These are phyloP conservation scores for Pteropus rufus DNA, from an alignment of 2,797 vertebrate genomes.

Conservation along the genomic window DNA sequence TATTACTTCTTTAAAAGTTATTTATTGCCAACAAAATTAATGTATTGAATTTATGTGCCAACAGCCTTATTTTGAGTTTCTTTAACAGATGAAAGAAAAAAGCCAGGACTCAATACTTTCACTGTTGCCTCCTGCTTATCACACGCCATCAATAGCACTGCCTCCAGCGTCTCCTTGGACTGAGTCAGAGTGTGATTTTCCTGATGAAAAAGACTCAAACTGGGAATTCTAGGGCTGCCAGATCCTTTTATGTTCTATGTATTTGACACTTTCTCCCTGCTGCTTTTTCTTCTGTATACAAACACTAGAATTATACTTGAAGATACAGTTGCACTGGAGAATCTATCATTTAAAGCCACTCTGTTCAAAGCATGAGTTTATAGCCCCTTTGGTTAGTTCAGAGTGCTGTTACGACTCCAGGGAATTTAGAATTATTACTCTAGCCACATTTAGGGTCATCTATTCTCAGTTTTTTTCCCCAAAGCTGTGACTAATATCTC, in stretches of 20 bases:
- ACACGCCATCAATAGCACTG: conserved; percentile 70
- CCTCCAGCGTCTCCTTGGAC: conserved; percentile 64
- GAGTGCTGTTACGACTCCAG: conserved; percentile 11
- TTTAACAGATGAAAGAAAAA: conserved; percentile 90
- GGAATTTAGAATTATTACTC: not conserved
- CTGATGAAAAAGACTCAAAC: conserved; percentile 67
- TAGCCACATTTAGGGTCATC: not conserved
- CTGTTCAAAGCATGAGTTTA: not conserved
- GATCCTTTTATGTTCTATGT: conserved; percentile 74
- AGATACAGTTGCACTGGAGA: conserved; percentile 78
- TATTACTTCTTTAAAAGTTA: not conserved
- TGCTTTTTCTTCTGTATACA: conserved; percentile 79
- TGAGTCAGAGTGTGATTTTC: conserved; percentile 60
- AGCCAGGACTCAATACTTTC: conserved; percentile 90
- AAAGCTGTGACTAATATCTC: conserved; percentile 64
- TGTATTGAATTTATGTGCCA: conserved; percentile 10
- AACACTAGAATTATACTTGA: conserved; percentile 82
- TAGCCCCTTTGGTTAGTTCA: not conserved
- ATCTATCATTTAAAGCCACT: conserved; percentile 45
- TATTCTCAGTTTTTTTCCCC: not conserved
- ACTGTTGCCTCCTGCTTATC: conserved; percentile 90
- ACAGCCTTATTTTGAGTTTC: conserved; percentile 42
- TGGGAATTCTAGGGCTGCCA: conserved; percentile 83
- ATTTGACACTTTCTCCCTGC: conserved; percentile 78
- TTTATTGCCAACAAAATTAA: not conserved